Percentiles rank a stretch among this genome's conserved stretches.
Evolutionary conservation across 2,113 vertebrate species (phyloP).

Genomic region (Neotoma lepida): DNA sequence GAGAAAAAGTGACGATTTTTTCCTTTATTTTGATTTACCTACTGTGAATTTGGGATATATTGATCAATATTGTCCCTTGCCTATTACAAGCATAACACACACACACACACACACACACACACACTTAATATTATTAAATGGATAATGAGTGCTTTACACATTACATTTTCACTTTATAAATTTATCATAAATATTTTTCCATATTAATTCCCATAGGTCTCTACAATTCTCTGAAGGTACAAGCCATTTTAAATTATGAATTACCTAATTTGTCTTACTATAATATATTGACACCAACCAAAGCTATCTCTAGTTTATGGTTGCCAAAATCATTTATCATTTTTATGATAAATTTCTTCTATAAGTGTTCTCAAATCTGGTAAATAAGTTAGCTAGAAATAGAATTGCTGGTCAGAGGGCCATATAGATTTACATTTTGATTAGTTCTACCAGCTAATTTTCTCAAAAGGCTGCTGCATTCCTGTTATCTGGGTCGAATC

Average conservation of each 20-base stretch:
- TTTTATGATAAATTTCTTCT: slow-evolving; percentile 1
- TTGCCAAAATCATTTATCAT: slow-evolving; percentile 18
- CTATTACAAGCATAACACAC: not conserved
- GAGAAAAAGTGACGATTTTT: not conserved
- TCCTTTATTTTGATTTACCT: slow-evolving; percentile 16
- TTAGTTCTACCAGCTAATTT: not conserved
- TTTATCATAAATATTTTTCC: not conserved
- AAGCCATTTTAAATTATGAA: not conserved
- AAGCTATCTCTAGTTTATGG: not conserved
- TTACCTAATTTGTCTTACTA: not conserved
- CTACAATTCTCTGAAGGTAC: not conserved
- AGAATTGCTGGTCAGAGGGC: not conserved
- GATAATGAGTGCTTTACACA: not conserved
- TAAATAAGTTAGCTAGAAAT: not conserved
- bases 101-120: not conserved
- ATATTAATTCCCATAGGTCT: not conserved
- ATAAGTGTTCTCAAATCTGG: not conserved
- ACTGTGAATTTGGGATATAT: not conserved
- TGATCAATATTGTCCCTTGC: not conserved
- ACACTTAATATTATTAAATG: not conserved
- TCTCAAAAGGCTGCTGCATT: not conserved
- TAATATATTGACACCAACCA: not conserved
- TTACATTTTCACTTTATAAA: slow-evolving; percentile 33
- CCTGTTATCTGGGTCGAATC: not conserved
- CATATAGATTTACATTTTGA: not conserved